Evolutionary conservation across 2,797 vertebrate genomes (phyloP).

Genomic region (Gymnopithys bicolor): DNA sequence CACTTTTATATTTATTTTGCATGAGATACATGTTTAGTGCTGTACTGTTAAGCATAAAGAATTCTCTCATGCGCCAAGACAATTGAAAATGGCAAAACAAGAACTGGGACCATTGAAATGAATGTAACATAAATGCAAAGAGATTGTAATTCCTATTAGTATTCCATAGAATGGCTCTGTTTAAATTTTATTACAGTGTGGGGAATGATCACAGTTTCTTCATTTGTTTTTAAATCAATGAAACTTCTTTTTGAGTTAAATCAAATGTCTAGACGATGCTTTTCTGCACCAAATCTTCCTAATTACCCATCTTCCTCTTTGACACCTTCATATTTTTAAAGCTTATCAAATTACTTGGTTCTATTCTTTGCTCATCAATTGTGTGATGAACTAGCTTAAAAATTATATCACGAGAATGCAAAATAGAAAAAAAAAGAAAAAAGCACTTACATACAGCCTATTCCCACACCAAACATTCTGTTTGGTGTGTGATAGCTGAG

Average conservation of each 20-base stretch:
- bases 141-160: background rate
- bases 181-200: background rate
- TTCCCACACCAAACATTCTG: background rate
- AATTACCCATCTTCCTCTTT: background rate
- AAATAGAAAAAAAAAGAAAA: background rate
- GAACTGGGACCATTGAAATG: background rate
- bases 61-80: background rate
- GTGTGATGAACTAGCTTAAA: background rate
- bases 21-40: background rate
- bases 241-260: background rate
- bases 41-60: background rate
- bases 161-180: background rate
- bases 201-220: background rate
- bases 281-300: background rate
- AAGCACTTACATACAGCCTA: fast-evolving
- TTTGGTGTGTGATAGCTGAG: background rate
- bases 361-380: background rate
- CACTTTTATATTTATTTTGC: constrained; percentile 20
- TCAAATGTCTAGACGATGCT: background rate
- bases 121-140: background rate
- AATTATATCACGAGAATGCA: background rate
- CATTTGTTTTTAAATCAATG: background rate
- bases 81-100: background rate
- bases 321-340: background rate
- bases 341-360: background rate